Base-by-base conservation (phyloP, 2,888 invertebrate genomes). In the Cryptops parisi region DNA sequence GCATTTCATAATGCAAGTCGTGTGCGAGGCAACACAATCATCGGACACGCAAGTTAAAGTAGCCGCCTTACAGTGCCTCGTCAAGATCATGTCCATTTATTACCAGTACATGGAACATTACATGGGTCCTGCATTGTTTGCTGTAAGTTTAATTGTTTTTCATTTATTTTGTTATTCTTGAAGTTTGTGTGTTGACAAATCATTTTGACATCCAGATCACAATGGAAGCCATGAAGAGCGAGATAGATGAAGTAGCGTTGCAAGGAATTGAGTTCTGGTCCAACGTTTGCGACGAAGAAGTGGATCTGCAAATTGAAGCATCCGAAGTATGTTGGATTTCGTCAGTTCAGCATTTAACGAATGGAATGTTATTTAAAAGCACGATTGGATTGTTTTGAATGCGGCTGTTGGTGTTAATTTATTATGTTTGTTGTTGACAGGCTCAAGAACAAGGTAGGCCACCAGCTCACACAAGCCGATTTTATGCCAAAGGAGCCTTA, bases 181-280 rank as follows among this genome's bases (percentile, higher is more conserved):
- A n/a, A n/a, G n/a, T n/a, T n/a, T n/a, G n/a, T n/a, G n/a, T n/a
- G n/a, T n/a, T n/a, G n/a, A n/a, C n/a, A n/a, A n/a, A n/a, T n/a
- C n/a, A n/a, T n/a, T n/a, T n/a, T n/a, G n/a, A n/a, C n/a, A n/a
- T n/a, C 26, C 62, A 80, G 78, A 97, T 98, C 55, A 96, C 98
- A 6, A 74, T 98, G 66, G 91, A 94, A 71, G 96, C 98, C 9
- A 99, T 99, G 93, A 93, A 91, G 68, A 89, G 89, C 19, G 90
- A 91, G 58, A 80, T 86, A 59, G 94, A 97, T 72, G 94, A 96
- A 62, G 85, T 99, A 52, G 84, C 93, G 19, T 77, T 97, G 54
- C 97, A 97, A 75, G 98, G 98, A 60, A 97, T 99, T 68, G 98
- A 99, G 71, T 99, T 99, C 73, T 99, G 99, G 98, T 97, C 96